Conservation (phyloP, 2,113 vertebrate species). For the Grus americana region DNA sequence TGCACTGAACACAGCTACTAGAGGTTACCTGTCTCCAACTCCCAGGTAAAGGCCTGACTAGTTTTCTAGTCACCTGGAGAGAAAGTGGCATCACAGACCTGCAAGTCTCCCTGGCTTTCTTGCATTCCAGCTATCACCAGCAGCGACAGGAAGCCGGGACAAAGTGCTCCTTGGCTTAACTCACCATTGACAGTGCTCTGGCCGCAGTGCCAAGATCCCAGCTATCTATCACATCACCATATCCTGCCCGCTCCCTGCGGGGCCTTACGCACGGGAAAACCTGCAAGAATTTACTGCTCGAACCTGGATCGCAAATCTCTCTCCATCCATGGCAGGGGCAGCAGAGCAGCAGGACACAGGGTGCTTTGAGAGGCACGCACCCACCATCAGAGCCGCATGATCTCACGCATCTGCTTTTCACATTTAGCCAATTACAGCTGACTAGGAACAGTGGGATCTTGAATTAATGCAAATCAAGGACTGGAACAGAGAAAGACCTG, state of each 20-base stretch:
- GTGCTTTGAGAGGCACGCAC: neutral
- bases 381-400: accelerated
- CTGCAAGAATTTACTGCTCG: neutral
- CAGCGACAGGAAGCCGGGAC: neutral
- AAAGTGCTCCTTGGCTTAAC: neutral
- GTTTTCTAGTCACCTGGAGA: neutral
- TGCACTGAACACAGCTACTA: neutral
- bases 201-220: neutral
- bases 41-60: neutral
- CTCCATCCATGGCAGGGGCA: neutral
- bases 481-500: neutral
- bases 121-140: neutral
- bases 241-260: neutral
- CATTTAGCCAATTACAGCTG: neutral
- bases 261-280: neutral
- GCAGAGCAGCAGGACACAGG: neutral
- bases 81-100: neutral
- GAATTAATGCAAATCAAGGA: neutral
- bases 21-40: neutral
- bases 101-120: neutral
- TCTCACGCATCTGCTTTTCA: neutral
- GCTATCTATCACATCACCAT: neutral
- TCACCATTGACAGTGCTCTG: neutral
- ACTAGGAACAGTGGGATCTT: neutral
- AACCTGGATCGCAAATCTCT: neutral